A percentile compares a stretch with the other conserved stretches of the same genome.
Conservation (phyloP, 2,113 vertebrate genomes). For the Mirza zaza region DNA sequence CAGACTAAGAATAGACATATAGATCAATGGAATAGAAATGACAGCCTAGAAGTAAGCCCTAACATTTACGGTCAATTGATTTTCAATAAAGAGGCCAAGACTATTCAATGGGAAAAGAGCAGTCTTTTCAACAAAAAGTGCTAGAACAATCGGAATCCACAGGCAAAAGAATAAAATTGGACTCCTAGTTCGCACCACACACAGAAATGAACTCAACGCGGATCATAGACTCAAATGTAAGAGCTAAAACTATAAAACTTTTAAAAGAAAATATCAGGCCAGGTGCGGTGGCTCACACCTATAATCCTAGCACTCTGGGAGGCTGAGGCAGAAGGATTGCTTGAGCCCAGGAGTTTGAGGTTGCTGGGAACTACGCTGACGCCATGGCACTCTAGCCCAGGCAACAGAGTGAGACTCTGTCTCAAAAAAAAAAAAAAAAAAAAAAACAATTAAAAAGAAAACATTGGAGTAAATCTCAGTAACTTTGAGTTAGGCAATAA, state of each 20-base stretch:
- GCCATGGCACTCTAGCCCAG: too few relatives aligned
- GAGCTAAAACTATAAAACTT: neutral
- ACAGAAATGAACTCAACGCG: slow-evolving; percentile 17
- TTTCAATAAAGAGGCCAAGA: slow-evolving; percentile 20
- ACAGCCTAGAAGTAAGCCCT: neutral
- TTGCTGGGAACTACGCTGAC: too few relatives aligned
- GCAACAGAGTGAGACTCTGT: too few relatives aligned
- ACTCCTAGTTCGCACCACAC: neutral
- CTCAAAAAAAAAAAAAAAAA: too few relatives aligned
- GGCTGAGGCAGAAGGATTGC: too few relatives aligned
- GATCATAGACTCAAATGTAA: neutral
- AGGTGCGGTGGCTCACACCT: too few relatives aligned
- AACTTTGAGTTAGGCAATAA: neutral
- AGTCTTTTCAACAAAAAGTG: slow-evolving; percentile 28
- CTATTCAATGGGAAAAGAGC: neutral
- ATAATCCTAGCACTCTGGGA: too few relatives aligned
- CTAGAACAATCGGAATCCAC: neutral
- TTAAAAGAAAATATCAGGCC: neutral
- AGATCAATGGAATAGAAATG: neutral
- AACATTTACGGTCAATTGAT: neutral
- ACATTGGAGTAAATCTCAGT: neutral
- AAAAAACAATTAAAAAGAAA: neutral
- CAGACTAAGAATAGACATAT: neutral
- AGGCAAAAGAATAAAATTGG: slow-evolving; percentile 12
- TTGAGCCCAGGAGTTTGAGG: too few relatives aligned